Conservation (phyloP, 2,113 vertebrate genomes). For the Halichoerus grypus region DNA sequence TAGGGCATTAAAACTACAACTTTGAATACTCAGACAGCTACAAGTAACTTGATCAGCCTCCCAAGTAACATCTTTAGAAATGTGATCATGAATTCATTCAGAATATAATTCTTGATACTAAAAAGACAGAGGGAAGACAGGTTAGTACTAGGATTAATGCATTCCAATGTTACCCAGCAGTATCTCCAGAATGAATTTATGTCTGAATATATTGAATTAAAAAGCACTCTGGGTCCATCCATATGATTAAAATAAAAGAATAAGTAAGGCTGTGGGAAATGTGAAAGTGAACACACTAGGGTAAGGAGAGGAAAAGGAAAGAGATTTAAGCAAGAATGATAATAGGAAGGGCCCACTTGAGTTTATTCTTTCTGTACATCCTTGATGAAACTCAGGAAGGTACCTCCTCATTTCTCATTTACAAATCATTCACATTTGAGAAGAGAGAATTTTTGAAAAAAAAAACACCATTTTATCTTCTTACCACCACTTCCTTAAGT, state of each 20-base stretch:
- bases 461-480: background rate
- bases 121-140: background rate
- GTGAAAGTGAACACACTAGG: background rate
- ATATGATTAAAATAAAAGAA: constrained; percentile 45
- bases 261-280: background rate
- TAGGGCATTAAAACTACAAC: background rate
- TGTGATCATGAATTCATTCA: background rate
- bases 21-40: background rate
- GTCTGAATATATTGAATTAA: background rate
- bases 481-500: background rate
- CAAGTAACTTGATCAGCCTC: background rate
- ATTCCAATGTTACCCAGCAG: background rate
- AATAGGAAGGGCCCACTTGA: background rate
- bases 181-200: background rate
- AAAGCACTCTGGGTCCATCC: background rate
- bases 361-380: background rate
- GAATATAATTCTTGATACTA: background rate
- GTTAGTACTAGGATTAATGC: background rate
- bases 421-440: background rate
- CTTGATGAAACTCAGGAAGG: background rate
- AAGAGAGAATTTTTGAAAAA: background rate
- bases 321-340: background rate
- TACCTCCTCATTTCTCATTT: constrained; percentile 20
- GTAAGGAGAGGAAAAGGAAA: background rate
- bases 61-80: background rate